Evolutionary conservation across 2,113 vertebrate species (phyloP).

Genomic region (Phyllopteryx taeniolatus): DNA sequence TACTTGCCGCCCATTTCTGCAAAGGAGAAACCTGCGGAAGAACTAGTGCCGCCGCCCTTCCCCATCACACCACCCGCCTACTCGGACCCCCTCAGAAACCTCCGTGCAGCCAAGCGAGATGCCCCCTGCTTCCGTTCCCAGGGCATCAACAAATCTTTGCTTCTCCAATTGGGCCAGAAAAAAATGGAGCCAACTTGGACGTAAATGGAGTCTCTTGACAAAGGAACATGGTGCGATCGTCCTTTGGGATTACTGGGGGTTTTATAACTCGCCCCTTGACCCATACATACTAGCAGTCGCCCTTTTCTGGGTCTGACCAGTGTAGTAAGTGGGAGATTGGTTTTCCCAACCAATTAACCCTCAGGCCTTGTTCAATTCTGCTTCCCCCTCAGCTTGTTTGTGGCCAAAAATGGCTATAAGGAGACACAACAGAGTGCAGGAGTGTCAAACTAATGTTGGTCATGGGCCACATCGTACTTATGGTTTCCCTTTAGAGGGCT

Average conservation of each 20-base stretch:
- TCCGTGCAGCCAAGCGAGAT: background rate
- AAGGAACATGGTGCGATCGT: background rate
- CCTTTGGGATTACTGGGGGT: background rate
- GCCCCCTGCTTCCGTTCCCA: constrained; percentile 3
- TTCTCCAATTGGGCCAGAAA: background rate
- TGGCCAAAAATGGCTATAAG: background rate
- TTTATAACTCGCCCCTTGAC: background rate
- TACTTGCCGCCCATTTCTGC: background rate
- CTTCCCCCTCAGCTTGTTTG: background rate
- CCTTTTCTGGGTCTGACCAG: background rate
- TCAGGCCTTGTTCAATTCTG: background rate
- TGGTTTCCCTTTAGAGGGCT: background rate
- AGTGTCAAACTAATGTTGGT: background rate
- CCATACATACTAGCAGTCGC: background rate
- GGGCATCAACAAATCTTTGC: constrained; percentile 5
- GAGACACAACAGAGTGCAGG: background rate
- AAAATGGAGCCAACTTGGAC: background rate
- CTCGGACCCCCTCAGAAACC: background rate
- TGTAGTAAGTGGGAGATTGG: background rate
- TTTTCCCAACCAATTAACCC: background rate
- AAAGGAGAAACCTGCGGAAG: background rate
- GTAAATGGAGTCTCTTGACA: background rate
- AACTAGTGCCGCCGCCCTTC: background rate
- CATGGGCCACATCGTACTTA: background rate
- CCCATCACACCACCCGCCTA: background rate